Conservation (phyloP, 2,113 vertebrate genomes). For the Lipophrys pholis region DNA sequence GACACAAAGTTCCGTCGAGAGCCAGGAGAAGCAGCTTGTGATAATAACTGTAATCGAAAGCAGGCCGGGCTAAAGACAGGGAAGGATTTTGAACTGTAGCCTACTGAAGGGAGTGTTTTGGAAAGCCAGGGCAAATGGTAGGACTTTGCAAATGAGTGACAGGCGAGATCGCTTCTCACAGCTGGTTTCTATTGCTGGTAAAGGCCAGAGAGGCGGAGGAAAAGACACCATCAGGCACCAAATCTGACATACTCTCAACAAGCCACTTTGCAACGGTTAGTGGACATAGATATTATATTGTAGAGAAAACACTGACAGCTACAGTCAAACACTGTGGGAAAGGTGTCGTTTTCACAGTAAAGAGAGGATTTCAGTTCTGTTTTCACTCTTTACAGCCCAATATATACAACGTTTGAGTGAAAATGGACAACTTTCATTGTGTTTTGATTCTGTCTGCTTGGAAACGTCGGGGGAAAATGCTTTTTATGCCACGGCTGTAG, state of each 20-base stretch:
- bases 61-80: conserved; percentile 67
- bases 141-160: conserved; percentile 61
- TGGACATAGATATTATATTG: conserved; percentile 42
- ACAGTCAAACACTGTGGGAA: conserved; percentile 27
- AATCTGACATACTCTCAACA: conserved; percentile 58
- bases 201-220: conserved; percentile 48
- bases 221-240: conserved; percentile 57
- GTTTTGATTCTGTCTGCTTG: no score
- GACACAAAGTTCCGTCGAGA: conserved; percentile 47
- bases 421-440: no score
- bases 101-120: conserved; percentile 64
- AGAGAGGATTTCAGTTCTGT: conserved; percentile 19
- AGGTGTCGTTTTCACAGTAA: conserved; percentile 34
- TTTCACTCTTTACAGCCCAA: conserved; percentile 6
- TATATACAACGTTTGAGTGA: no score
- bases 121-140: conserved; percentile 60
- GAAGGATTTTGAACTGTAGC: conserved; percentile 51
- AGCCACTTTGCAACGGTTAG: conserved; percentile 59
- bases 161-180: conserved; percentile 67
- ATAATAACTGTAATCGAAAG: conserved; percentile 82
- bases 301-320: conserved; percentile 50
- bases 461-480: no score
- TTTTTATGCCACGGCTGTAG: no score
- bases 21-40: conserved; percentile 74
- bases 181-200: conserved; percentile 76